These are phyloP conservation scores for Silurus aristotelis DNA, from an alignment of 2,797 vertebrate species.

Conservation along the genomic window DNA sequence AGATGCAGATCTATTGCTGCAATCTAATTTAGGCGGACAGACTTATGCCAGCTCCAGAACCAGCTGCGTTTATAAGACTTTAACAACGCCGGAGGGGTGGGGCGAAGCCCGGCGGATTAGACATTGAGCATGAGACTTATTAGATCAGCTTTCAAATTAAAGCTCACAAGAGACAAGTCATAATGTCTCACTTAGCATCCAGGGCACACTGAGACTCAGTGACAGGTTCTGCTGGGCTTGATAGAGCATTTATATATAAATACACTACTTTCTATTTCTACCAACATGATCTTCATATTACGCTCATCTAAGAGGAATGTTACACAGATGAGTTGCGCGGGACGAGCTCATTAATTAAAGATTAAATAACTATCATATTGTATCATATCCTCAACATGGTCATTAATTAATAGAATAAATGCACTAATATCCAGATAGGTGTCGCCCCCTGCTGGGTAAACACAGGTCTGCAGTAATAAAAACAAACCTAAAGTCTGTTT, in stretches of 20 bases:
- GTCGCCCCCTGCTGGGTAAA: conserved; percentile 32
- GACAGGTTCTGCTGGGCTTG: not conserved
- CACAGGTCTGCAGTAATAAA: not conserved
- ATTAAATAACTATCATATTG: not conserved
- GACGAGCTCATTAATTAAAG: not conserved
- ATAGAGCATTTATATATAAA: conserved; percentile 41
- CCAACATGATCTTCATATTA: not conserved
- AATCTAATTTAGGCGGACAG: conserved; percentile 53
- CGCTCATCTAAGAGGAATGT: not conserved
- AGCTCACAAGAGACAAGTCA: conserved; percentile 39
- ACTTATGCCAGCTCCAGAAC: conserved; percentile 45
- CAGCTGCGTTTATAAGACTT: conserved; percentile 43
- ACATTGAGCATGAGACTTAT: conserved; percentile 51
- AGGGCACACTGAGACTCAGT: conserved; percentile 34
- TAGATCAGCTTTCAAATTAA: conserved; percentile 52
- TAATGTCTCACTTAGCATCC: conserved; percentile 46
- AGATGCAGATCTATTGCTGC: conserved; percentile 43
- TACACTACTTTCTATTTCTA: conserved; percentile 10
- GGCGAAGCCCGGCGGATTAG: conserved; percentile 30
- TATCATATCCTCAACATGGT: not conserved
- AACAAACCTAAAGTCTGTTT: not conserved
- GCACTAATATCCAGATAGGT: not conserved
- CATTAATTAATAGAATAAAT: not conserved
- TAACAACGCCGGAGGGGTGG: conserved; percentile 36
- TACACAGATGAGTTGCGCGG: not conserved